Evolutionary conservation across 2,797 vertebrate species (phyloP).

Genomic region (Steatocranus sp.): DNA sequence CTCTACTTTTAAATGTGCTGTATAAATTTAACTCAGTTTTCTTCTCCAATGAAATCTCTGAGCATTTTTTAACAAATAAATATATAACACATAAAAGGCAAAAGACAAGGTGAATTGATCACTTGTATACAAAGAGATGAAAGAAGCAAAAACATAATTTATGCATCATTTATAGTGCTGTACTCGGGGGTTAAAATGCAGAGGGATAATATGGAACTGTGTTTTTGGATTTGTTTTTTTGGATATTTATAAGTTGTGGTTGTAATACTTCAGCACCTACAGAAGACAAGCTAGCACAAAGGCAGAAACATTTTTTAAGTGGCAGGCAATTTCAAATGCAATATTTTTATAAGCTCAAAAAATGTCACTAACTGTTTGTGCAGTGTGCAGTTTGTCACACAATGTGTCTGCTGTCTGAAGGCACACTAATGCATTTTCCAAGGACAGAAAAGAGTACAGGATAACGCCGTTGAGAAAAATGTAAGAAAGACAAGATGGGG

Average conservation of each 20-base stretch:
- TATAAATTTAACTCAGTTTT: neutral
- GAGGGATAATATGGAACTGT: neutral
- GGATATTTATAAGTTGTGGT: neutral
- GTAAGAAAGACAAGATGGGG: neutral
- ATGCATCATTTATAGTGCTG: neutral
- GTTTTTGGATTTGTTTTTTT: neutral
- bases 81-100: neutral
- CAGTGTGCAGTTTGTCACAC: neutral
- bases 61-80: neutral
- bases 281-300: neutral
- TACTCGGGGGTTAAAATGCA: neutral
- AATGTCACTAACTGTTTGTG: neutral
- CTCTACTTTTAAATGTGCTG: neutral
- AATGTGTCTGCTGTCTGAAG: neutral
- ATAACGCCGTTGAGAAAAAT: rapidly evolving
- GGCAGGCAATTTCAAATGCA: neutral
- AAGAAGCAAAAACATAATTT: neutral
- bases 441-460: neutral
- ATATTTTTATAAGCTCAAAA: neutral
- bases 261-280: neutral
- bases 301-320: neutral
- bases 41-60: neutral
- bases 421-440: neutral
- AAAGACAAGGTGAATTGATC: neutral
- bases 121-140: neutral